Base-by-base conservation (phyloP, 1,140 invertebrate species). In the Drosophila dunni region DNA sequence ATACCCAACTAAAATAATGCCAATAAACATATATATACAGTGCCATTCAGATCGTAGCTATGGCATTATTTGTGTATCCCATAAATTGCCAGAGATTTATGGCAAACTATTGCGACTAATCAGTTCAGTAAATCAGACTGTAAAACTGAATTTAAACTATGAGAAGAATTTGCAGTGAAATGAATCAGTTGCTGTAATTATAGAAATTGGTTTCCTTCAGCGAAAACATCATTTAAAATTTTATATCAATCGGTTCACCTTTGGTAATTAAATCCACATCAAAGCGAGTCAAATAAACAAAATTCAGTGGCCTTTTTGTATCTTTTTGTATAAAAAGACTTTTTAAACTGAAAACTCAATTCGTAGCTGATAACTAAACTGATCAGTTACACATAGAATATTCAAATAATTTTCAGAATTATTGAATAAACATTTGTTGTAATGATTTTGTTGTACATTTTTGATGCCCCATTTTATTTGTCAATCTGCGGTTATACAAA, bases 81-180 rank as follows among this genome's bases (percentile, higher is more conserved):
- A 75, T 70, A 70, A 75, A 70, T 75, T 53, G 60, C 29, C 17
- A 33, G 24, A n/a, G 60, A 75, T 64, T 75, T 70, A 75, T 70
- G 45, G 66, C 44, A 75, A 73, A 75, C 82, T 78, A 73, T 76
- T 69, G 78, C 67, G 79, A 81, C 82, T 86, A 81, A 85, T 78
- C 81, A 29, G 36, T 56, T 58, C 53, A 75, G 61, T 78, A 76
- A 81, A 86, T 85, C 79, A 53, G 71, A 29, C 67, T 48, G 33
- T 72, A 64, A 81, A 81, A 57, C 44, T 15, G 20, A 40, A 80
- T 62, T 54, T 9, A 38, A 73, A 67, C 33, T 34, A 36, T 11
- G 13, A 57, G 54, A 17, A 10, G 3, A 45, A 34, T 54, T 42
- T 24, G 13, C 3, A 7, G n/a, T 42, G 15, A 15, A 64, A 64